Base-by-base conservation (phyloP, 2,888 invertebrate species). In the Drosophila pegasa region DNA sequence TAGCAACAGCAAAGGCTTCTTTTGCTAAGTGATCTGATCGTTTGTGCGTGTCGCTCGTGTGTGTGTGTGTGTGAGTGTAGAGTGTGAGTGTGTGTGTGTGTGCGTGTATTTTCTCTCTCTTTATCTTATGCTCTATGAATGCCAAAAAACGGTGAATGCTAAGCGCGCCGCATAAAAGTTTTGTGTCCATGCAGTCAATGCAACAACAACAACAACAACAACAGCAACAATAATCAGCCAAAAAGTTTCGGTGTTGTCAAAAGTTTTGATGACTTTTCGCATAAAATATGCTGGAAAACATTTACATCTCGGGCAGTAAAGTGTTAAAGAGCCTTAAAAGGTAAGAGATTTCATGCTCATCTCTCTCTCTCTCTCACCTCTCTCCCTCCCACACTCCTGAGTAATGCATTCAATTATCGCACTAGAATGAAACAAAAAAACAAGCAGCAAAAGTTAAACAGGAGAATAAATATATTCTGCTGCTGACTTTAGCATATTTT, bases 381-480 rank as follows among this genome's bases (percentile, higher is more conserved):
- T 25, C 35, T 78, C 12, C 3, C 29, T 8, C 4, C 14, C 7
- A 14, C 35, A 41, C 2, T 40, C 59, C 40, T 76, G 80, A 81
- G 87, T 83, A 71, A 87, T 81, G 80, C 84, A 81, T 81, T 81
- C 70, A 87, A 82, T 86, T 80, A 86, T 55, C 50, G 48, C 62
- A 50, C 22, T 45, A 47, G 40, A 54, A 45, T 20, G 43, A 64
- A 56, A 18, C 31, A 31, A 54, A 43, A 54, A 43, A 48, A 37
- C 25, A 25, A 29, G 20, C 31, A 20, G n/a, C 47, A 47, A 31
- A 50, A 50, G 33, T 50, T 18, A 12, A 27, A 14, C n/a, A 16
- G 27, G 29, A 35, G 12, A 35, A 41, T 31, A 59, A 61, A 63
- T 65, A 63, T 33, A 38, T 29, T 38, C 18, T 45, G 27, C 9